These are phyloP conservation scores for Leptopterna dolabrata DNA, from an alignment of 2,888 invertebrate species.

Conservation along the genomic window DNA sequence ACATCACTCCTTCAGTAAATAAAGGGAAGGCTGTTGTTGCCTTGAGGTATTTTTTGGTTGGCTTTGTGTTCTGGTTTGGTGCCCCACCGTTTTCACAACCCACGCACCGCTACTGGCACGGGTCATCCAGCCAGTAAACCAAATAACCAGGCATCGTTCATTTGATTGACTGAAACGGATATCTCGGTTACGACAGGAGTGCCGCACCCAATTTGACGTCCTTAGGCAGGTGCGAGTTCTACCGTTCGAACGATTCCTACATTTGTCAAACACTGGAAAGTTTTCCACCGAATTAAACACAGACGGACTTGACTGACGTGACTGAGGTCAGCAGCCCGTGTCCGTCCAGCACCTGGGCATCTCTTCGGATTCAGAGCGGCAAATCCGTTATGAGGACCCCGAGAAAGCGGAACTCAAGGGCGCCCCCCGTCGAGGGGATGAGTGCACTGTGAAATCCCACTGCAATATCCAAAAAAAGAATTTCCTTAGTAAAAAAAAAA, in stretches of 20 bases:
- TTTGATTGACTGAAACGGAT: neutral
- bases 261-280: neutral
- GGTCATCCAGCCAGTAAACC: no score
- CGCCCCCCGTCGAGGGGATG: slow-evolving; percentile 1
- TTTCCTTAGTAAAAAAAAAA: neutral
- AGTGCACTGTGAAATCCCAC: neutral
- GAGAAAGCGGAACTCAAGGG: neutral
- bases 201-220: neutral
- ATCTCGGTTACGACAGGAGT: neutral
- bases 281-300: slow-evolving; percentile 30
- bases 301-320: neutral
- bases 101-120: no score
- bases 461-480: neutral
- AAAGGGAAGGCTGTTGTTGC: no score
- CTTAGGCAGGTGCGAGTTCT: neutral
- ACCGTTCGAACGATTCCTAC: slow-evolving; percentile 21
- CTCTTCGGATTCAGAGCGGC: slow-evolving; percentile 5
- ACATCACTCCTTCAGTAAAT: no score
- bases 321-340: slow-evolving; percentile 11
- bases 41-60: no score
- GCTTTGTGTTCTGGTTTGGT: no score
- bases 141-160: neutral
- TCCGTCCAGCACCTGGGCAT: slow-evolving; percentile 9
- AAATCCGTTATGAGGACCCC: slow-evolving; percentile 4
- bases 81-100: no score